Conservation (phyloP, 1,140 invertebrate species). For the Meloidogyne floridensis region DNA sequence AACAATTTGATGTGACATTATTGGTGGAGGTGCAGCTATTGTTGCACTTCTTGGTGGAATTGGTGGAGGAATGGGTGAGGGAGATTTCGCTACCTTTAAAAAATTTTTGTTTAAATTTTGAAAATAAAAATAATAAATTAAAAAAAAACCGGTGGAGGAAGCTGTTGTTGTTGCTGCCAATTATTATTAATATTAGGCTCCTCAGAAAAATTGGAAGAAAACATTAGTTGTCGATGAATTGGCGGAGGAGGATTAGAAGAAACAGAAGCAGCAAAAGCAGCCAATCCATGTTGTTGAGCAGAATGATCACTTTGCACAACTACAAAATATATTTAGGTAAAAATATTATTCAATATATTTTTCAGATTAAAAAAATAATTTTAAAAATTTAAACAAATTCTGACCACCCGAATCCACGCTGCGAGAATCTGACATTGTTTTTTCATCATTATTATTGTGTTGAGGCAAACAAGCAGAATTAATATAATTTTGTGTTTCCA, state of each 20-base stretch:
- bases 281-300: slow-evolving; percentile 41
- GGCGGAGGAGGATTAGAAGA: not conserved
- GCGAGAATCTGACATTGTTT: slow-evolving; percentile 37
- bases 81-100: slow-evolving; percentile 2
- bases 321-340: slow-evolving; percentile 22
- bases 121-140: not conserved
- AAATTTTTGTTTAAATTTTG: not conserved
- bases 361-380: not conserved
- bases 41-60: slow-evolving; percentile 55
- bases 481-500: not conserved
- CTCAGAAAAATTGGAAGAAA: not conserved
- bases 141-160: not conserved
- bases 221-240: not conserved
- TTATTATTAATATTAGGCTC: not conserved
- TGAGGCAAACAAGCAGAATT: slow-evolving; percentile 19
- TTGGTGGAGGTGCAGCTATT: slow-evolving; percentile 9
- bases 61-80: slow-evolving; percentile 51
- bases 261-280: not conserved
- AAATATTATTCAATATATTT: not conserved
- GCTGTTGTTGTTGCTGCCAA: slow-evolving; percentile 18
- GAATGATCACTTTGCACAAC: slow-evolving; percentile 66
- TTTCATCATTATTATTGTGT: slow-evolving; percentile 31
- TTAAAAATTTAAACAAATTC: slow-evolving; percentile 17
- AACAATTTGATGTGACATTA: slow-evolving; percentile 7
- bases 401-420: slow-evolving; percentile 64